A percentile compares a stretch with the other conserved stretches of the same genome.
These are phyloP conservation scores for Ophraella communa DNA, from an alignment of 2,888 invertebrate genomes.

Conservation along the genomic window DNA sequence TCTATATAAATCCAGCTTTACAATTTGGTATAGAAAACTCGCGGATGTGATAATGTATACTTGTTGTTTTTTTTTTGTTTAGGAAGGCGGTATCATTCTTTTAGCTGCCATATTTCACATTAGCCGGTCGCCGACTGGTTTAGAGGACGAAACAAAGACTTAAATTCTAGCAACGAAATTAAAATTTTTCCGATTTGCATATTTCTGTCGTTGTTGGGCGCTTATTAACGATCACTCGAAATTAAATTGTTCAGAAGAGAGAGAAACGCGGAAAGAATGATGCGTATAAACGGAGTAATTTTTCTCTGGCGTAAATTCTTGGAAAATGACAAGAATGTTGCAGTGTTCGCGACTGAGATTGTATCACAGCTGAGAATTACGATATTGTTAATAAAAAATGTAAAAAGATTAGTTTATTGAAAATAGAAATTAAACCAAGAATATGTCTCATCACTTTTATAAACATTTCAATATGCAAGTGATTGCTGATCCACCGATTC, in stretches of 20 bases:
- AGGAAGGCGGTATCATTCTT: conserved; percentile 29
- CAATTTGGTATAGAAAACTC: too few relatives aligned
- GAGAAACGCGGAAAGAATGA: neutral
- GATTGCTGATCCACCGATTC: too few relatives aligned
- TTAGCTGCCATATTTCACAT: conserved; percentile 37
- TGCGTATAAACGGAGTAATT: conserved; percentile 9
- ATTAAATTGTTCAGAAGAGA: conserved; percentile 28
- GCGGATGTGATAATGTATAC: too few relatives aligned
- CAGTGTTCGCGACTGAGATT: neutral
- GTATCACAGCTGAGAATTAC: too few relatives aligned
- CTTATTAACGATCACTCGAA: conserved; percentile 39
- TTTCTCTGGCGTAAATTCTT: conserved; percentile 16
- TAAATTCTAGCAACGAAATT: conserved; percentile 40
- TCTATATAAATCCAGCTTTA: neutral
- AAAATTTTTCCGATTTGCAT: conserved; percentile 48
- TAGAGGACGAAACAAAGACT: conserved; percentile 39
- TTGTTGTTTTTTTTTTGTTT: too few relatives aligned
- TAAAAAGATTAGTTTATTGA: too few relatives aligned
- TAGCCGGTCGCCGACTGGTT: conserved; percentile 31
- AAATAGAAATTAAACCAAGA: too few relatives aligned
- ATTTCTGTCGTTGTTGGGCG: conserved; percentile 43
- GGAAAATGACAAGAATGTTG: neutral
- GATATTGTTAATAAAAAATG: too few relatives aligned
- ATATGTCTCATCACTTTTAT: too few relatives aligned
- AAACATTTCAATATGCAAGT: too few relatives aligned